Conservation (phyloP, 2,888 invertebrate species). For the Epirrhoe alternata region DNA sequence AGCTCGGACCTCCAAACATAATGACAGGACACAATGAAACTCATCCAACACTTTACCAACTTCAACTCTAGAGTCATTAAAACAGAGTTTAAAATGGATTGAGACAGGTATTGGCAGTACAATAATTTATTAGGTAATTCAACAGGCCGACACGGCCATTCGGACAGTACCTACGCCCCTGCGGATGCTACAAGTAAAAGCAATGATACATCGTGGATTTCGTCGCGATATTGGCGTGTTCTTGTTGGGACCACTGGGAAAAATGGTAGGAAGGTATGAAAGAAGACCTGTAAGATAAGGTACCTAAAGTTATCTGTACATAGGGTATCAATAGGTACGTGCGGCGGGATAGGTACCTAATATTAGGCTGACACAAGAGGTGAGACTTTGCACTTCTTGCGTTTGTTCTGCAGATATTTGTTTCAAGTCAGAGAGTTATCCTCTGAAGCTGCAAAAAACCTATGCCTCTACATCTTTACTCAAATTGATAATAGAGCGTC, state of each 20-base stretch:
- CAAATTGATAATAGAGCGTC: too few relatives aligned
- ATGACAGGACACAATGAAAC: slow-evolving; percentile 66
- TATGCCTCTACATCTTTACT: too few relatives aligned
- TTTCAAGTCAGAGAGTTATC: too few relatives aligned
- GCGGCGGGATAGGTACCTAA: too few relatives aligned
- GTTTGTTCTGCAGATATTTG: too few relatives aligned
- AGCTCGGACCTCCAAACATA: slow-evolving; percentile 69
- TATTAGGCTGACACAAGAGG: too few relatives aligned
- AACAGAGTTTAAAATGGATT: slow-evolving; percentile 17
- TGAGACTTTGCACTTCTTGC: too few relatives aligned
- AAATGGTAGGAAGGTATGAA: too few relatives aligned
- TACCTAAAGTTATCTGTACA: too few relatives aligned
- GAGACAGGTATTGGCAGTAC: slow-evolving; percentile 31
- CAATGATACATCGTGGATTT: slow-evolving; percentile 78
- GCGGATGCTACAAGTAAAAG: slow-evolving; percentile 77
- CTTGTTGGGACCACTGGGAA: slow-evolving; percentile 45
- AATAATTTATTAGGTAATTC: slow-evolving; percentile 69
- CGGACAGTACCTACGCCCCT: slow-evolving; percentile 69
- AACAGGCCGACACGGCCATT: slow-evolving; percentile 59
- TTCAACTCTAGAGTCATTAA: slow-evolving; percentile 1
- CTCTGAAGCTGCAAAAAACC: too few relatives aligned
- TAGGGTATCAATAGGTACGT: too few relatives aligned
- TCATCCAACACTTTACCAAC: slow-evolving; percentile 1
- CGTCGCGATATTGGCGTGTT: slow-evolving; percentile 64
- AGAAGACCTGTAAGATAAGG: too few relatives aligned